Evolutionary conservation across 2,888 invertebrate species (phyloP).

Genomic region (Glaucopsyche alexis): DNA sequence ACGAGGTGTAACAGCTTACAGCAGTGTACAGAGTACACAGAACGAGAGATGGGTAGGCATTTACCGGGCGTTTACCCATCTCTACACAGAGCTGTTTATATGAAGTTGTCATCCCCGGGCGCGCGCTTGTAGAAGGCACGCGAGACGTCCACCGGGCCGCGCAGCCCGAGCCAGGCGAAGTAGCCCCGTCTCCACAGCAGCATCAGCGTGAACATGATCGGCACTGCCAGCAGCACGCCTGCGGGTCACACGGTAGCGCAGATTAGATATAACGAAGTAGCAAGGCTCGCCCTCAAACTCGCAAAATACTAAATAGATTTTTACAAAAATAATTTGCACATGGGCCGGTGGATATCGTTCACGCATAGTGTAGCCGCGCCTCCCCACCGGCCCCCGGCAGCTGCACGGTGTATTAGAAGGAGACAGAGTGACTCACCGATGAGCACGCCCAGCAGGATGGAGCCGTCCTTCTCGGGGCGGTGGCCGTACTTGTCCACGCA

Average conservation of each 20-base stretch:
- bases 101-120: constrained; percentile 74
- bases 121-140: constrained; percentile 87
- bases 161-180: constrained; percentile 79
- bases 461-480: constrained; percentile 84
- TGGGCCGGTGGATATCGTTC: too few species aligned
- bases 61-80: too few species aligned
- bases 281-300: too few species aligned
- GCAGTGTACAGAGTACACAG: too few species aligned
- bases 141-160: constrained; percentile 81
- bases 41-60: too few species aligned
- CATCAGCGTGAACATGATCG: constrained; percentile 80
- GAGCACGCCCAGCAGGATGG: constrained; percentile 84
- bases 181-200: constrained; percentile 83
- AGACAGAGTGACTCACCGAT: constrained; percentile 69
- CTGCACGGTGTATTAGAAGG: too few species aligned
- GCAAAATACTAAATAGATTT: too few species aligned
- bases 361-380: too few species aligned
- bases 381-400: too few species aligned
- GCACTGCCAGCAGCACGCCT: constrained; percentile 84
- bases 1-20: too few species aligned
- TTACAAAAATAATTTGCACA: too few species aligned
- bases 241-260: constrained; percentile 39
- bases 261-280: not conserved
- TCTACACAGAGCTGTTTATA: constrained; percentile 35
- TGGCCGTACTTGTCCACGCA: constrained; percentile 84